Evolutionary conservation across 2,888 invertebrate genomes (phyloP), one percentile per base, ranked within the genome.

Genomic region (Epistrophella euchroma): DNA sequence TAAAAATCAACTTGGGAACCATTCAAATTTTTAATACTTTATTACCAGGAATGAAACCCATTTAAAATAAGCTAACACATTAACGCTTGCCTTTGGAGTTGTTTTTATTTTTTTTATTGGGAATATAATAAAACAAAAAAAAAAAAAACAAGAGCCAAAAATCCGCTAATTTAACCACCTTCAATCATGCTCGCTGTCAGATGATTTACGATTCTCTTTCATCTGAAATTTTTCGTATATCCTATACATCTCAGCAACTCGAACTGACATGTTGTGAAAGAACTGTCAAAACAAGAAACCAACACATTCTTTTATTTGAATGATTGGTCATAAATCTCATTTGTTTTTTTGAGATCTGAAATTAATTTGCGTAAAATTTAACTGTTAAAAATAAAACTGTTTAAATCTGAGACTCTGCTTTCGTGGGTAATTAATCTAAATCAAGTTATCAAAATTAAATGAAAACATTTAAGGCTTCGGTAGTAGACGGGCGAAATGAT

Each of bases 301-400:
- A 70, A 64, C 81, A 76, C 28, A 76, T 81, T 66, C 35, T 47
- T 78, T 37, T 45, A 47, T 79, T 68, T 79, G 83, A 79, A 62
- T 74, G 83, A 84, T 84, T 74, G 83, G 56, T 40, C 78, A 74
- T 84, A 74, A 84, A 79, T 84, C 64, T 64, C 7, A 2, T 10
- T 5, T 17, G 6, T 50, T 43, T 35, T 62, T 64, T 11, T 25
- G 43, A 15, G 19, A 58, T 4, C n/a, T 52, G 9, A n/a, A 52
- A n/a, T 52, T 52, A 28, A 28, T 52, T 52, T 52, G 62, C 62
- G 45, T 25, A 17, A 35, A 64, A 45, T 64, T 64, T 28, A 17
- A 45, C 45, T 64, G 6, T n/a, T 25, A 9, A 52, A 52, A 25
- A 35, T 58, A 35, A 17, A 58, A 10, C 17, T 2, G 4, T 58